Evolutionary conservation across 1,140 invertebrate genomes (phyloP).

Genomic region (Piezodorus guildinii): DNA sequence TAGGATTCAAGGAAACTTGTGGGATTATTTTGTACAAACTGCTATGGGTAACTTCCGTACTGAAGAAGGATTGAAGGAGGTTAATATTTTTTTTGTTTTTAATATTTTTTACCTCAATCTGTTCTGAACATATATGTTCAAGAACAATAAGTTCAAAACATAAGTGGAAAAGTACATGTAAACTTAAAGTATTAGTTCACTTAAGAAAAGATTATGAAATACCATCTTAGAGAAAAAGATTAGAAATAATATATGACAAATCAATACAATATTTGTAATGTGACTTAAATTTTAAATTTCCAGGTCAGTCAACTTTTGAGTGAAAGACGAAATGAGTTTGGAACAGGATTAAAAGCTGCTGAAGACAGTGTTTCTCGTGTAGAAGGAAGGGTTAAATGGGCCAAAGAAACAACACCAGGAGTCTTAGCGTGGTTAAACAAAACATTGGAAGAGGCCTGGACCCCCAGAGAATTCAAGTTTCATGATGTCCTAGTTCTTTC

Average conservation of each 20-base stretch:
- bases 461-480: slow-evolving; percentile 28
- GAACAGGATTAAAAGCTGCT: slow-evolving; percentile 24
- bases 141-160: no score
- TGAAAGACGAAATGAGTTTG: slow-evolving; percentile 26
- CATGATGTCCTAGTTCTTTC: slow-evolving; percentile 26
- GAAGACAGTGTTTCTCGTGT: slow-evolving; percentile 26
- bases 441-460: slow-evolving; percentile 25
- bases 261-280: neutral
- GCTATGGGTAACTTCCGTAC: slow-evolving; percentile 58
- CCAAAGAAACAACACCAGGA: slow-evolving; percentile 24
- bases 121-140: no score
- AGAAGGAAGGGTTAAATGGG: slow-evolving; percentile 27
- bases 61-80: slow-evolving; percentile 52
- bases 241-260: neutral
- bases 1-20: slow-evolving; percentile 53
- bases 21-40: slow-evolving; percentile 56
- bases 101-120: no score
- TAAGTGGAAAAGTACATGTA: no score
- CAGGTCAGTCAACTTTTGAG: slow-evolving; percentile 26
- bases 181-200: no score
- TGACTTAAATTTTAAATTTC: neutral
- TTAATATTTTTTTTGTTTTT: slow-evolving; percentile 28
- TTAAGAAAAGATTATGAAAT: no score
- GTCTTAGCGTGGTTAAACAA: slow-evolving; percentile 27
- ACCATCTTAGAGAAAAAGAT: slow-evolving; percentile 1